Percentiles rank a stretch among this genome's conserved stretches.
phyloP scores from a whole-genome alignment of 2,888 invertebrate genomes.

The Sericinus montela region DNA sequence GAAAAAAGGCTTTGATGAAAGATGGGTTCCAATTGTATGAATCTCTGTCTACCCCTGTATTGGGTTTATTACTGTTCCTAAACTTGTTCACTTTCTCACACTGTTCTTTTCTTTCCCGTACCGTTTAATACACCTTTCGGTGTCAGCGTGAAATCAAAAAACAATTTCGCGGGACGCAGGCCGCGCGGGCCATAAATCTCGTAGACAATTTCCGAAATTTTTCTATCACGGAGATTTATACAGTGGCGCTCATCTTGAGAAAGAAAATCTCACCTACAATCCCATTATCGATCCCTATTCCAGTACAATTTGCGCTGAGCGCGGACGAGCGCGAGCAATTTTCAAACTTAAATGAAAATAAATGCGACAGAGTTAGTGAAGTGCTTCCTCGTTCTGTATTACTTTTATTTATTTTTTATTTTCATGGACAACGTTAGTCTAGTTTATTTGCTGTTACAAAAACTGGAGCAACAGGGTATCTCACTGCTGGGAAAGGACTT shows the following conservation, averaged over 20 bases:
- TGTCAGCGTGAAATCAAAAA: slow-evolving; percentile 49
- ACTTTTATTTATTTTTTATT: no score
- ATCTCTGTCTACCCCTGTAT: no score
- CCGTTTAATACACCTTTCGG: slow-evolving; percentile 31
- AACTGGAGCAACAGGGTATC: no score
- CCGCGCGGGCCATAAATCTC: slow-evolving; percentile 56
- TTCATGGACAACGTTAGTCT: no score
- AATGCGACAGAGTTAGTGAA: slow-evolving; percentile 40
- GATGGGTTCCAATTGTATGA: no score
- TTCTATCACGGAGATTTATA: slow-evolving; percentile 72
- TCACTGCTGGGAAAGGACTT: no score
- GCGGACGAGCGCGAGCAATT: slow-evolving; percentile 64
- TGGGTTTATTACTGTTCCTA: no score
- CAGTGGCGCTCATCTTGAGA: slow-evolving; percentile 55
- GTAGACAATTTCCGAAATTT: slow-evolving; percentile 74
- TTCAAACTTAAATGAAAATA: slow-evolving; percentile 78
- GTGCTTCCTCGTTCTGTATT: background rate
- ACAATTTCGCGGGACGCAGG: slow-evolving; percentile 55
- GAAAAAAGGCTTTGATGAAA: no score
- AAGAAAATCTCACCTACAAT: slow-evolving; percentile 74
- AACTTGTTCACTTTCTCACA: no score
- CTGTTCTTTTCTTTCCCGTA: background rate
- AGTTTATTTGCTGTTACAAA: no score
- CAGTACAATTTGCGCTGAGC: slow-evolving; percentile 71
- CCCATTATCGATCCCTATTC: slow-evolving; percentile 74